These are phyloP conservation scores for Enteromius treurensis DNA, from an alignment of 2,797 vertebrate species.

Conservation along the genomic window DNA sequence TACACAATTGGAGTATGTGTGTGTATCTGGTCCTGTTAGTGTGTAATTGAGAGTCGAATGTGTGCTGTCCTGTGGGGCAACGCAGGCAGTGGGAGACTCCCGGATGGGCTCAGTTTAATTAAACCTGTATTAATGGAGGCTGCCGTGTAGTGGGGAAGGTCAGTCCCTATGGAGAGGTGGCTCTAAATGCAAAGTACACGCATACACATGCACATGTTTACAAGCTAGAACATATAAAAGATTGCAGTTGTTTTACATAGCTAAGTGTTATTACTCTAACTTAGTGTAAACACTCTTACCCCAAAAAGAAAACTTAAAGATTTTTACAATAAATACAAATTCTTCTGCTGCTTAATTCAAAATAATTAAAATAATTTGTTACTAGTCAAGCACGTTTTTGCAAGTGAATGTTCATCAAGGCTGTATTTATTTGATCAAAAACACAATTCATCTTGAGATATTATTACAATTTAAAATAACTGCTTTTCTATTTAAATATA, in stretches of 20 bases:
- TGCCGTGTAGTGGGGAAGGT: conserved; percentile 64
- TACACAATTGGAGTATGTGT: conserved; percentile 54
- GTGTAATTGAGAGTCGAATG: neutral
- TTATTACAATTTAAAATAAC: neutral
- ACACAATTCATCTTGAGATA: neutral
- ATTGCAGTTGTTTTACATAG: neutral
- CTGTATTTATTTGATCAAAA: neutral
- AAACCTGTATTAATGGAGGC: conserved; percentile 72
- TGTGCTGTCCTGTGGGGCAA: conserved; percentile 49
- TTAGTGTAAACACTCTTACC: neutral
- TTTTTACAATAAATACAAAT: neutral
- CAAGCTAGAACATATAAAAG: neutral
- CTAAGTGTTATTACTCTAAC: neutral
- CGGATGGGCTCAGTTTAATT: conserved; percentile 70
- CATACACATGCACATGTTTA: conserved; percentile 1
- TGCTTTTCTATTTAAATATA: neutral
- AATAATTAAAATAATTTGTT: neutral
- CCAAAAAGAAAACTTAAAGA: neutral
- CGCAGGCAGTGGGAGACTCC: conserved; percentile 9
- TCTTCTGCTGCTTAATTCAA: neutral
- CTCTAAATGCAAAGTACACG: conserved; percentile 36
- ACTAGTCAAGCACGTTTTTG: neutral
- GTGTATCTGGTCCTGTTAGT: conserved; percentile 7
- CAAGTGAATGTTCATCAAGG: neutral
- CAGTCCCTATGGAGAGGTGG: conserved; percentile 64